Evolutionary conservation across 2,113 vertebrate genomes (phyloP).

Genomic region (Ceuthmochares aereus): DNA sequence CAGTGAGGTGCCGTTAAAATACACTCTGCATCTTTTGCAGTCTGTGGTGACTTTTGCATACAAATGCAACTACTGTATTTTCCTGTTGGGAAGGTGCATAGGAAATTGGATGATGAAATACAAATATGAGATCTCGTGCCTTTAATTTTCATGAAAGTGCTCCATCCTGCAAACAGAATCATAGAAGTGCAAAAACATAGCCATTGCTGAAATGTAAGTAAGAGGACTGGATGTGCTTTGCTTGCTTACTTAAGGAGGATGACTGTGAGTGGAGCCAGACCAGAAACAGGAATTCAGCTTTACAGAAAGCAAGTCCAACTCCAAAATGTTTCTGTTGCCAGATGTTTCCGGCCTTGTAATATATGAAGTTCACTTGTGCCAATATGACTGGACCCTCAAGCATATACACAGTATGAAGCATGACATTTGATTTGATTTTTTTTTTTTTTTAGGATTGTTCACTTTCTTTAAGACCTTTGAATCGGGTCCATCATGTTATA

Average conservation of each 20-base stretch:
- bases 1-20: not conserved
- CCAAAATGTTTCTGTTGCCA: not conserved
- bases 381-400: not conserved
- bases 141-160: not conserved
- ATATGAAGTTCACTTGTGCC: not conserved
- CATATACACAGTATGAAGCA: not conserved
- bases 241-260: not conserved
- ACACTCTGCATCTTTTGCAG: fast-evolving
- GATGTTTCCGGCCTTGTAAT: not conserved
- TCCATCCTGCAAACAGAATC: not conserved
- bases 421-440: not conserved
- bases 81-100: not conserved
- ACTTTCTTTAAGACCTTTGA: not conserved
- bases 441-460: not conserved
- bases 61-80: not conserved
- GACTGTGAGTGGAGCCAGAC: not conserved
- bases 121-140: not conserved
- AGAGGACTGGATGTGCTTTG: not conserved
- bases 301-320: not conserved
- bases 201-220: not conserved
- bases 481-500: not conserved
- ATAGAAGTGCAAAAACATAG: not conserved
- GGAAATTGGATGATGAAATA: not conserved
- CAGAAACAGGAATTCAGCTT: not conserved
- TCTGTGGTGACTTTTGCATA: not conserved